Conservation (phyloP, 2,113 vertebrate species). For the Lanius ludovicianus region DNA sequence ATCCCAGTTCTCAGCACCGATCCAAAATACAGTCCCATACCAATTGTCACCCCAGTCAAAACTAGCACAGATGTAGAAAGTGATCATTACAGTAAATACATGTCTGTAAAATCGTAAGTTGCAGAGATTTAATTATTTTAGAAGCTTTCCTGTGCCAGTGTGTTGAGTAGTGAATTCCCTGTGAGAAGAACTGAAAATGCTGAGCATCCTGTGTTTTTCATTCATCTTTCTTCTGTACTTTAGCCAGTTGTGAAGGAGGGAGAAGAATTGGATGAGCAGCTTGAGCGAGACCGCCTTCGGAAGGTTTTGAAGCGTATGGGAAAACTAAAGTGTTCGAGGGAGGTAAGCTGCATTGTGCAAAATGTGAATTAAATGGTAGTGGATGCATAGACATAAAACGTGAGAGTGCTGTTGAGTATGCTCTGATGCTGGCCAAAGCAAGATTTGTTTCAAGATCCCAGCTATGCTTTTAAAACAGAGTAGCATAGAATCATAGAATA, state of each 20-base stretch:
- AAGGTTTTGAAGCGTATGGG: constrained; percentile 91
- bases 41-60: background rate
- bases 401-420: background rate
- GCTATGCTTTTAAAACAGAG: background rate
- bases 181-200: background rate
- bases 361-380: background rate
- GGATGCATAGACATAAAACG: background rate
- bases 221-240: background rate
- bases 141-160: background rate
- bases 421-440: background rate
- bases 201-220: background rate
- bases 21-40: background rate
- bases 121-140: background rate
- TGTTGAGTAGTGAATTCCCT: background rate
- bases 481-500: background rate
- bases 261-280: constrained; percentile 81
- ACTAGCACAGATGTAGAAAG: background rate
- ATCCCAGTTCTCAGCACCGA: background rate
- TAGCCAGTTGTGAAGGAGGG: constrained; percentile 83
- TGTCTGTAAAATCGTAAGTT: background rate
- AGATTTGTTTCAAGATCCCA: background rate
- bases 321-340: constrained; percentile 86
- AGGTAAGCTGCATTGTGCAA: constrained; percentile 75
- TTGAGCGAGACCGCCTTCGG: constrained; percentile 85
- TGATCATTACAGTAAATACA: background rate